Percentiles rank a stretch among this genome's conserved stretches.
phyloP scores from a whole-genome alignment of 2,797 vertebrate genomes.

The Protonibea diacanthus region DNA sequence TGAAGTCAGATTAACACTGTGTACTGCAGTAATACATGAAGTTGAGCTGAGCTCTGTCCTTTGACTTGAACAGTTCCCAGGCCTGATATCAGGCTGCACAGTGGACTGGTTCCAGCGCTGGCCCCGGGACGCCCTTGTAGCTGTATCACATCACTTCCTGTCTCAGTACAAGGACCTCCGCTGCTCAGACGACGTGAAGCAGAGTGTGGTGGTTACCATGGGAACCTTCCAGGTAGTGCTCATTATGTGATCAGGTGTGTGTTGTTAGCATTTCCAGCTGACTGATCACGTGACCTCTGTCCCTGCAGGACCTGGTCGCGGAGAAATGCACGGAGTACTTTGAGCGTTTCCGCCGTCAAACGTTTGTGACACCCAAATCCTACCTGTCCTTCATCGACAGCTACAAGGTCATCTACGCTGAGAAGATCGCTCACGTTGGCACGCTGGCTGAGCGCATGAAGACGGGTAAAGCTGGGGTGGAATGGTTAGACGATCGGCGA shows the following conservation, averaged over 20 bases:
- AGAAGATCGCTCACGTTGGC: slow-evolving; percentile 84
- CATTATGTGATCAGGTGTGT: not conserved
- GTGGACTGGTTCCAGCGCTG: slow-evolving; percentile 91
- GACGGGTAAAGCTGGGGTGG: slow-evolving; percentile 78
- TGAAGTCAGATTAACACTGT: no score
- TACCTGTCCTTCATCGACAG: slow-evolving; percentile 89
- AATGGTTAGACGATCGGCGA: no score
- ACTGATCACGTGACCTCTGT: slow-evolving; percentile 7
- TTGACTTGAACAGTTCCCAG: slow-evolving; percentile 81
- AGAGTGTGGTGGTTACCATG: slow-evolving; percentile 86
- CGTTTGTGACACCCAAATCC: slow-evolving; percentile 90
- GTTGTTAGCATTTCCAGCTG: fast-evolving
- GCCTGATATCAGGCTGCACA: slow-evolving; percentile 90
- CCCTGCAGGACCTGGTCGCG: slow-evolving; percentile 84
- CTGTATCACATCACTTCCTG: slow-evolving; percentile 89
- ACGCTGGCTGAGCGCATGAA: slow-evolving; percentile 87
- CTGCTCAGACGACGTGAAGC: slow-evolving; percentile 86
- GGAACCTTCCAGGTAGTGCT: slow-evolving; percentile 85
- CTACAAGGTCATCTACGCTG: slow-evolving; percentile 87
- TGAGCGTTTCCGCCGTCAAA: slow-evolving; percentile 87
- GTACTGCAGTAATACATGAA: no score
- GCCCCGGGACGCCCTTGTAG: slow-evolving; percentile 89
- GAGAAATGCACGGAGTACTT: slow-evolving; percentile 89
- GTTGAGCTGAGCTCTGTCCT: slow-evolving; percentile 7
- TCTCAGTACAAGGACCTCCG: slow-evolving; percentile 82